Evolutionary conservation across 2,888 invertebrate species (phyloP), one percentile per base, ranked within the genome.

Genomic region (Sesia apiformis): DNA sequence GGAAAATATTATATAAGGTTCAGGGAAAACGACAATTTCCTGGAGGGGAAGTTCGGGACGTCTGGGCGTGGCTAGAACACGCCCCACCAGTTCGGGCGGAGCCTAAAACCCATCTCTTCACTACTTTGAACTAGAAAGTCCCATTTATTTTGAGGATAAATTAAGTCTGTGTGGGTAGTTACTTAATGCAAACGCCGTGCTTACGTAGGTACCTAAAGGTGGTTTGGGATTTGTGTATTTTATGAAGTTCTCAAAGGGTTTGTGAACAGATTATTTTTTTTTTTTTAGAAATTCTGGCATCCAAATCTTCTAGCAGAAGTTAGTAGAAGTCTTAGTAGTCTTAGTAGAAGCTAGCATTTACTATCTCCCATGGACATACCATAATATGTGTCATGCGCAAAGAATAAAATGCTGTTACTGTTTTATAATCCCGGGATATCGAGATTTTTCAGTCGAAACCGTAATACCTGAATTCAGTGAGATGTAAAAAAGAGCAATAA

Each of bases 1-100:
- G 57, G 63, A 69, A 70, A 72, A 70, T 70, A 66, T 78, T 79
- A 77, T 66, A 66, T 79, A 78, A 79, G 68, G 63, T 64, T 62
- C 64, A 58, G 57, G 69, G 63, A 65, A 69, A 71, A 69, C 46
- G 57, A 56, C 58, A 56, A 54, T 56, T 56, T 56, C 54, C 39
- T 52, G 52, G 52, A 55, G 54, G 60, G 54, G 55, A 40, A 51
- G 39, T 23, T 50, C 7, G 38, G 23, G 38, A 38, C 50, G 38
- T 46, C 23, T 50, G 50, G 50, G 50, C 50, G 51, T 59, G 54
- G 59, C 53, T 0, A 38, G 7, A 53, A 53, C 60, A 59, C 59
- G 59, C 64, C 60, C 51, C 49, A 52, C 6, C 43, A 50, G 4
- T 46, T 52, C 61, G 59, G 67, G 66, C 57, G 63, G 63, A 52